phyloP scores from a whole-genome alignment of 1,140 invertebrate species.

The Pseudomyrmex cubaensis region DNA sequence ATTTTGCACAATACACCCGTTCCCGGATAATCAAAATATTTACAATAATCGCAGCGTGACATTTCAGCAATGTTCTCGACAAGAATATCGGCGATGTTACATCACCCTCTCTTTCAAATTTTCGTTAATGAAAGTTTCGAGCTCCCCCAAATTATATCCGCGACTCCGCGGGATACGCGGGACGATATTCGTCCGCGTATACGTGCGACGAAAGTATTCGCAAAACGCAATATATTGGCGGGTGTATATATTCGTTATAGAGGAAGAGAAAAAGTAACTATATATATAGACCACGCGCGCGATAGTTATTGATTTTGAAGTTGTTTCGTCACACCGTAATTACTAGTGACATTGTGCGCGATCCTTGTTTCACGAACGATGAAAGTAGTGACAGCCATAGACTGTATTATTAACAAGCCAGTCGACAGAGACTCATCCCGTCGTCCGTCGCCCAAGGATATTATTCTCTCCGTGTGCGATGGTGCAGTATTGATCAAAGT shows the following conservation, averaged over 20 bases:
- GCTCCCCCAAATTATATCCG: not conserved
- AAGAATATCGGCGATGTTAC: constrained; percentile 25
- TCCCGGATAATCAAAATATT: constrained; percentile 50
- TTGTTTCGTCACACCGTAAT: not conserved
- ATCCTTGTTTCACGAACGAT: constrained; percentile 17
- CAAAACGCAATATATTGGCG: constrained; percentile 26
- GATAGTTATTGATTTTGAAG: constrained; percentile 22
- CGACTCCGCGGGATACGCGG: not conserved
- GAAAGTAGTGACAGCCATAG: constrained; percentile 25
- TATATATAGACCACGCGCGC: not conserved
- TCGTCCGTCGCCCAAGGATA: no score
- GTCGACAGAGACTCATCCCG: no score
- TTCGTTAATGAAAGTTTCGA: constrained; percentile 47
- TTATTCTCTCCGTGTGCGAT: no score
- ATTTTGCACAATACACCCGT: constrained; percentile 23
- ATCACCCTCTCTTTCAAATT: constrained; percentile 3
- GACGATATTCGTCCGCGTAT: not conserved
- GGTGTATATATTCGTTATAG: not conserved
- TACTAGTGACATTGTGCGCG: constrained; percentile 14
- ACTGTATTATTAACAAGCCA: not conserved
- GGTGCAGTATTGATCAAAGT: no score
- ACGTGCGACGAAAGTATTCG: not conserved
- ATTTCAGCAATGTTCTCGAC: constrained; percentile 37
- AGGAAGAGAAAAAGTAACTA: not conserved
- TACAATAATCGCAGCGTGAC: constrained; percentile 28